A percentile compares a stretch with the other conserved stretches of the same genome.
Evolutionary conservation across 2,888 invertebrate genomes (phyloP).

Genomic region (Drosophila demipolita): DNA sequence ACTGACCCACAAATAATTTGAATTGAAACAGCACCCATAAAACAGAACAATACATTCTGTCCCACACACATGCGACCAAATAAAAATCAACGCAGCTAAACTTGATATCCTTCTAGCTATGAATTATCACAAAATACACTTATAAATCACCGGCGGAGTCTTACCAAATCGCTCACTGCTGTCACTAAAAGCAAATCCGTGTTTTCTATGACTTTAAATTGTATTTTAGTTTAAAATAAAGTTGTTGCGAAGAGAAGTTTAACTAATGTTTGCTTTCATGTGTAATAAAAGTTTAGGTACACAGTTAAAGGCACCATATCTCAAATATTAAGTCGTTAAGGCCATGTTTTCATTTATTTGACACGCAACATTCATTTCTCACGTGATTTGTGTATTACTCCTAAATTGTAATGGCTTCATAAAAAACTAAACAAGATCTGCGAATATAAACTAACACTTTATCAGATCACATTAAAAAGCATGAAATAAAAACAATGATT

Average conservation of each 20-base stretch:
- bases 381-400: neutral
- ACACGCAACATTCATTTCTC: neutral
- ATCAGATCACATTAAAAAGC: neutral
- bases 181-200: neutral
- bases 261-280: neutral
- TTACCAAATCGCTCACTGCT: neutral
- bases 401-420: neutral
- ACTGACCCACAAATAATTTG: slow-evolving; percentile 46
- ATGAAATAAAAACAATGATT: neutral
- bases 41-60: slow-evolving; percentile 12
- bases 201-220: neutral
- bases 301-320: neutral
- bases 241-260: neutral
- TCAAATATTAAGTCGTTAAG: neutral
- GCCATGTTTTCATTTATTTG: neutral
- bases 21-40: slow-evolving; percentile 27
- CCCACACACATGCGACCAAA: slow-evolving; percentile 43
- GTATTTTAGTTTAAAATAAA: neutral
- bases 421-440: neutral
- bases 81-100: slow-evolving; percentile 18
- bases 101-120: slow-evolving; percentile 26
- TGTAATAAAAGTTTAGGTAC: neutral
- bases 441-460: slow-evolving; percentile 1
- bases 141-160: neutral
- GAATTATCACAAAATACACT: neutral